Base-by-base conservation (phyloP, 1,140 invertebrate species). In the Drosophila subobscura region DNA sequence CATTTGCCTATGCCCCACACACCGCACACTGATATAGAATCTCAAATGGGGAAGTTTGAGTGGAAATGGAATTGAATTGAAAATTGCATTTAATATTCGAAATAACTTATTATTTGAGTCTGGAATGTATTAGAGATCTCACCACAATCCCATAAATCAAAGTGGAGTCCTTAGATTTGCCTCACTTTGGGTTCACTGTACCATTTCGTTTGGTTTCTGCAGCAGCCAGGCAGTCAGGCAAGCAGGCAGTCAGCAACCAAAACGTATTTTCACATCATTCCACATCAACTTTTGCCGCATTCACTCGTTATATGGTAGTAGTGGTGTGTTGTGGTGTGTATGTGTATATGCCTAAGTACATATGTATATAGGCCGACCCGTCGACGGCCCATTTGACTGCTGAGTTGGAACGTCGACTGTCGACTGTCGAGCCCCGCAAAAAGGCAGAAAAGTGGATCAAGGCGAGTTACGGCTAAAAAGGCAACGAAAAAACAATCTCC, bases 361-460 rank as follows among this genome's bases (percentile, higher is more conserved):
- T 40, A 46, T 49, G 49, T 58, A 77, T 77, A 61, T 77, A 83
- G 71, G 61, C 73, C 67, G 52, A 56, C 42, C 57, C 51, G 59
- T 46, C 63, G 44, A 41, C 73, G 78, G 50, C 78, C 68, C 79
- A 81, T 81, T 81, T 83, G 68, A 72, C 68, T 70, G 79, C 74
- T 83, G 68, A 78, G 74, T 78, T 74, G 79, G 79, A 83, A 81
- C 63, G 52, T 41, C 40, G 64, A 54, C 59, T 74, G 73, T 50
- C 55, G 76, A 45, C 75, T 60, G 61, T 59, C 56, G 68, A 51
- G 65, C 59, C 23, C 8, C 72, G 58, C 58, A 56, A 49, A 37
- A 75, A 71, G 60, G 52, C 60, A 55, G 66, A 65, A 84, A 88
- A 88, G 75, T 88, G 79, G 83, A 88, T 88, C 83, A 88, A 88